phyloP scores from a whole-genome alignment of 2,797 vertebrate species.

The Channa striata region DNA sequence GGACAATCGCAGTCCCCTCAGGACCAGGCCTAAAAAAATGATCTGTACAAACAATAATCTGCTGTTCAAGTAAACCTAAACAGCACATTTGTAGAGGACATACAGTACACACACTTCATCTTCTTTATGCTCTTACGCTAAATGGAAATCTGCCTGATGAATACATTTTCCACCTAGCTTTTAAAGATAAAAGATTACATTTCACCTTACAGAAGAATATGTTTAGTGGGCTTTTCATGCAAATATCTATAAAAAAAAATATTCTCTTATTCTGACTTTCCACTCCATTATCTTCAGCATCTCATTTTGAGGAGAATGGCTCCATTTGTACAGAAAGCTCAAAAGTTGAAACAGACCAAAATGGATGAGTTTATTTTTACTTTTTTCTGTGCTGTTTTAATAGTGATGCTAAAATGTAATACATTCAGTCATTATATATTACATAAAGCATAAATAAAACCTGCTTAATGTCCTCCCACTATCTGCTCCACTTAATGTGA shows the following conservation, averaged over 20 bases:
- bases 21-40: constrained; percentile 42
- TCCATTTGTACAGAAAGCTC: constrained; percentile 19
- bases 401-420: constrained; percentile 9
- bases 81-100: constrained; percentile 46
- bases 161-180: constrained; percentile 45
- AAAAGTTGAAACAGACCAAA: constrained; percentile 16
- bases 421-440: constrained; percentile 11
- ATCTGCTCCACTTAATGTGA: constrained; percentile 32
- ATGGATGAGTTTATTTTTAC: not conserved
- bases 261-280: constrained; percentile 38
- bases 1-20: constrained; percentile 41
- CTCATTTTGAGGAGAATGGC: constrained; percentile 32
- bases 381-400: constrained; percentile 1
- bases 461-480: constrained; percentile 35
- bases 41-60: constrained; percentile 60
- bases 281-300: constrained; percentile 48
- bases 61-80: constrained; percentile 35
- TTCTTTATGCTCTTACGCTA: constrained; percentile 20
- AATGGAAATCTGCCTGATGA: constrained; percentile 40
- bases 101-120: constrained; percentile 9
- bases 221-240: constrained; percentile 41
- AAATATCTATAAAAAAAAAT: constrained; percentile 30
- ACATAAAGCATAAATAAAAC: constrained; percentile 30
- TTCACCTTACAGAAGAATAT: constrained; percentile 32
- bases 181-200: constrained; percentile 47